Evolutionary conservation across 2,113 vertebrate genomes (phyloP).

Genomic region (Cnemophilus loriae): DNA sequence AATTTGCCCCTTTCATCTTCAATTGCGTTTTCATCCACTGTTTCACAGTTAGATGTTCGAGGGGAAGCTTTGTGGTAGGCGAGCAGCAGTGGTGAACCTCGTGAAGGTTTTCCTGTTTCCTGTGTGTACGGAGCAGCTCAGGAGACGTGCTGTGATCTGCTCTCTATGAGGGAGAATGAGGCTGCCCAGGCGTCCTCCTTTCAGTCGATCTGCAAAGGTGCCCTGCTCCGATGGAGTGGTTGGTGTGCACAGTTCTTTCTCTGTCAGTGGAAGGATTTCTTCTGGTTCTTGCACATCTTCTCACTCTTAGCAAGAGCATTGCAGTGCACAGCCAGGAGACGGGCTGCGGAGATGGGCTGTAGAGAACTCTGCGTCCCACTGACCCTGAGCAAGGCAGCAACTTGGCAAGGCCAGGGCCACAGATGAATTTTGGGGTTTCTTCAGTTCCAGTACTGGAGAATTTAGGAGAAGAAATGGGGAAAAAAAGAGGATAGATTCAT

Average conservation of each 20-base stretch:
- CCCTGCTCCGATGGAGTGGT: accelerated
- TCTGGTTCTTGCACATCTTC: not conserved
- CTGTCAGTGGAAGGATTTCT: not conserved
- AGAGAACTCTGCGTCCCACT: not conserved
- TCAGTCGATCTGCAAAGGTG: not conserved
- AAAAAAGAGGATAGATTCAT: not conserved
- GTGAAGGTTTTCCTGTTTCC: not conserved
- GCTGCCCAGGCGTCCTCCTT: not conserved
- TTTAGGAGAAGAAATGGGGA: not conserved
- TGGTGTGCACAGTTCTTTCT: not conserved
- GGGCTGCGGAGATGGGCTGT: accelerated
- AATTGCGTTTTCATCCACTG: not conserved
- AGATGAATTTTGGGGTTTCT: not conserved
- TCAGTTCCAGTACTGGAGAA: not conserved
- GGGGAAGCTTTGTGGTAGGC: not conserved
- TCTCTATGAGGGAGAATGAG: not conserved
- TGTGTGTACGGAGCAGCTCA: not conserved
- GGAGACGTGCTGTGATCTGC: not conserved
- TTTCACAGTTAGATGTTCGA: not conserved
- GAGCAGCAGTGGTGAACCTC: not conserved
- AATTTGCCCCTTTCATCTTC: conserved; percentile 18
- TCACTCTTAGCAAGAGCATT: accelerated
- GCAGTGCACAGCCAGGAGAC: accelerated
- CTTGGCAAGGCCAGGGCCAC: not conserved
- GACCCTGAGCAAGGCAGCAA: not conserved